Evolutionary conservation across 2,888 invertebrate genomes (phyloP), one percentile per base, ranked within the genome.

Genomic region (Cyaniris semiargus): DNA sequence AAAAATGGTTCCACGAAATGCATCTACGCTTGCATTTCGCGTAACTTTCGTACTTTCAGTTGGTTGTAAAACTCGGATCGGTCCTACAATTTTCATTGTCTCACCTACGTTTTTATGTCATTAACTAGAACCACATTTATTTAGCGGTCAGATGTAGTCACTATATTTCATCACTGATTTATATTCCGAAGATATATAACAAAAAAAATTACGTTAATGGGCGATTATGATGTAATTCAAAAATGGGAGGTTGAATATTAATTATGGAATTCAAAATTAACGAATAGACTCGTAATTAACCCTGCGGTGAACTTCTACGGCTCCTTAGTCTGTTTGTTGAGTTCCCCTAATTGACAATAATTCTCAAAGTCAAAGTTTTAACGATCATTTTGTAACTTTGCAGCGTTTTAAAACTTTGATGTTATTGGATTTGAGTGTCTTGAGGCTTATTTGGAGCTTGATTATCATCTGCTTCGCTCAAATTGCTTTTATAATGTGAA

Each of bases 301-400:
- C 18, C 75, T 48, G 75, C 58, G 56, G 75, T 31, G 31, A 56
- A 56, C 75, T 75, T 56, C 18, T 71, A 38, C 48, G 66, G 79
- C 79, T 81, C 80, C 79, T 78, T 77, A 79, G 81, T 79, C 81
- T 84, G 82, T 84, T 84, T 84, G 81, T 81, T 78, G 79, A 80
- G 81, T 79, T 80, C 77, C 80, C 80, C 80, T 85, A 84, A 85
- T 84, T 83, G 84, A 83, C 84, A 82, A 86, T 84, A 82, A 86
- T 84, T 84, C 85, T 81, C 83, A 83, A 82, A 83, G 82, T 81
- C 80, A 83, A 85, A 85, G 83, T 86, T 85, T 85, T 86, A 85
- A 86, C 84, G 84, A 86, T 83, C 84, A 83, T 84, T 85, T 85
- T 81, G 81, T 80, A 83, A 84, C 81, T 83, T 84, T 81, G 76